Evolutionary conservation across 2,113 vertebrate genomes (phyloP), one percentile per base, ranked within the genome.

Genomic region (Aythya baeri): DNA sequence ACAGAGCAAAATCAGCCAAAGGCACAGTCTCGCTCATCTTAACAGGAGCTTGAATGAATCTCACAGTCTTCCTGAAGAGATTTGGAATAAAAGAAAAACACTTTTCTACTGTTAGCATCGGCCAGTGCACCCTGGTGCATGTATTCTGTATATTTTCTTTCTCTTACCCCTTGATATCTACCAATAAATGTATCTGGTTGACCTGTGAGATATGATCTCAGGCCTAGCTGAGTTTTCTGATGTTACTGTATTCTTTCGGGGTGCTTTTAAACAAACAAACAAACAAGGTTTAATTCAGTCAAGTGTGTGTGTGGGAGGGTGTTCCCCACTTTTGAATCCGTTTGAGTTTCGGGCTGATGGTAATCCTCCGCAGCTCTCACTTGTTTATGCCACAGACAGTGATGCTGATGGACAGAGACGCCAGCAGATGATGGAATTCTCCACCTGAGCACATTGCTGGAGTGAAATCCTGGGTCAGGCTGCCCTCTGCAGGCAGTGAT

Each of bases 401-500:
- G 88, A 57, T 1, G 5, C 52, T 0, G 49, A 43, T 0, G 38
- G 78, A 29, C 4, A 38, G 29, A 34, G 76, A 36, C 17, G 81
- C 61, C 76, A 81, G 52, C 67, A 74, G 68, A 62, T 57, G 76
- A 91, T 25, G 20, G 63, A 91, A 41, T 74, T 67, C 74, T 83
- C 71, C 31, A 29, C 36, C 10, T 41, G 12, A 82, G 41, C 44
- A 11, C 22, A 13, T 17, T 6, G 23, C 65, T 52, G 65, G 55
- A 88, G 63, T 15, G 46, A 90, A 96, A 93, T 31, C 31, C 1
- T 4, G 61, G 46, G 71, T 59, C 58, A 6, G 88, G 72, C 96
- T 94, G 97, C 97, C 97, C 96, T 92, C 97, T 97, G 93, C 65
- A 58, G 97, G 94, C 57, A 26, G 7, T 5, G 36, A 68, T 15